Evolutionary conservation across 2,797 vertebrate species (phyloP).

Genomic region (Balearica regulorum): DNA sequence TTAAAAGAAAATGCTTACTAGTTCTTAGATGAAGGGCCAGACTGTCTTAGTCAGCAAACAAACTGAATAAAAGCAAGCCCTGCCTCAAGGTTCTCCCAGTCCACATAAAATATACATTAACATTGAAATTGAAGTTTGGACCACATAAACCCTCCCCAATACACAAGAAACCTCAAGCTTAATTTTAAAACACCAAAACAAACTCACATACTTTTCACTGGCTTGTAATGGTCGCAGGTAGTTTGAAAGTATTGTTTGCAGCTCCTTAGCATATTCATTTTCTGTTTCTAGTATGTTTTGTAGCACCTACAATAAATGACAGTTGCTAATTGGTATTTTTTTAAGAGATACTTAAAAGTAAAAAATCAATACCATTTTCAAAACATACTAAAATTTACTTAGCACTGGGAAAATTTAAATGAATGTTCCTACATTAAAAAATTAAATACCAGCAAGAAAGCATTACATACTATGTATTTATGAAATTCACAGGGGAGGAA

Average conservation of each 20-base stretch:
- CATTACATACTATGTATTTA: background rate
- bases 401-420: background rate
- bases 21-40: background rate
- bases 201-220: slow-evolving; percentile 88
- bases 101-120: background rate
- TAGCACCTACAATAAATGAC: slow-evolving; percentile 83
- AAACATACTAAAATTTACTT: background rate
- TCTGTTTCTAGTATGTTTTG: slow-evolving; percentile 98
- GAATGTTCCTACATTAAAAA: background rate
- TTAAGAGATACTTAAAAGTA: background rate
- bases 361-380: background rate
- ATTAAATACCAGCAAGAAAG: background rate
- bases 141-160: background rate
- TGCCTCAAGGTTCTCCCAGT: background rate
- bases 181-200: background rate
- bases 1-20: background rate
- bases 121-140: background rate
- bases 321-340: background rate
- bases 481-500: background rate
- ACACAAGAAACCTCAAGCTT: background rate
- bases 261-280: slow-evolving; percentile 92
- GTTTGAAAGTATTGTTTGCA: slow-evolving; percentile 89
- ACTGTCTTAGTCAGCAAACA: background rate
- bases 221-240: slow-evolving; percentile 90
- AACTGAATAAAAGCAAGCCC: background rate